These are phyloP conservation scores for Onchidella celtica DNA, from an alignment of 2,888 invertebrate genomes.

Conservation along the genomic window DNA sequence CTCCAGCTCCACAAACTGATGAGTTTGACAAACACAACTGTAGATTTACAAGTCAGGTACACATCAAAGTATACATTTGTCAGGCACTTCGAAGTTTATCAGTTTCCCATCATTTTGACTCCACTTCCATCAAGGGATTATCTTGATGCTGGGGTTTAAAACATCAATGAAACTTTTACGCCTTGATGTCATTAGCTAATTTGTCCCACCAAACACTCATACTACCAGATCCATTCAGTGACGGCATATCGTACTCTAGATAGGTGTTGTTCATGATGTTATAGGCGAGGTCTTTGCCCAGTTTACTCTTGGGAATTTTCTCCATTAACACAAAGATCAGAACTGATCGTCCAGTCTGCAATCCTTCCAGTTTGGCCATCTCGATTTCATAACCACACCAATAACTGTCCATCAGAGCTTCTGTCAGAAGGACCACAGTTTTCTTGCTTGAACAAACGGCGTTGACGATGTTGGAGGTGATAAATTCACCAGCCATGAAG, in stretches of 20 bases:
- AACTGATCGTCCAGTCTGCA: slow-evolving; percentile 24
- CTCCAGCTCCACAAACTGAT: too few relatives aligned
- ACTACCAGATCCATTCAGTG: background rate
- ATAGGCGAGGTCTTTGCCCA: background rate
- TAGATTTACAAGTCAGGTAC: too few relatives aligned
- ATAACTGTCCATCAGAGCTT: slow-evolving; percentile 24
- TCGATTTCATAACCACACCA: slow-evolving; percentile 48
- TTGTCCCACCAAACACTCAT: background rate
- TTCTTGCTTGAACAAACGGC: slow-evolving; percentile 22
- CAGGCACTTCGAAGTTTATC: too few relatives aligned
- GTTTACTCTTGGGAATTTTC: background rate
- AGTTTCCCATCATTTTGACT: too few relatives aligned
- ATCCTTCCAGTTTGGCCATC: slow-evolving; percentile 47
- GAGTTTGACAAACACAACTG: too few relatives aligned
- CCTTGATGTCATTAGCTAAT: slow-evolving; percentile 8
- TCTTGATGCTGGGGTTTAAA: too few relatives aligned
- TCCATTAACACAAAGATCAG: slow-evolving; percentile 39
- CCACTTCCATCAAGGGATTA: too few relatives aligned
- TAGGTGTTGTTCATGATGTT: slow-evolving; percentile 19
- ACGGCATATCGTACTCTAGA: background rate
- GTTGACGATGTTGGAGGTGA: slow-evolving; percentile 39
- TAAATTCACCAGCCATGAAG: slow-evolving; percentile 29
- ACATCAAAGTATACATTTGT: too few relatives aligned
- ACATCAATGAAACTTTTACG: too few relatives aligned
- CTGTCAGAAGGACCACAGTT: slow-evolving; percentile 44